Percentiles rank a stretch among this genome's conserved stretches.
Evolutionary conservation across 2,113 vertebrate genomes (phyloP).

Genomic region (Notothenia coriiceps): DNA sequence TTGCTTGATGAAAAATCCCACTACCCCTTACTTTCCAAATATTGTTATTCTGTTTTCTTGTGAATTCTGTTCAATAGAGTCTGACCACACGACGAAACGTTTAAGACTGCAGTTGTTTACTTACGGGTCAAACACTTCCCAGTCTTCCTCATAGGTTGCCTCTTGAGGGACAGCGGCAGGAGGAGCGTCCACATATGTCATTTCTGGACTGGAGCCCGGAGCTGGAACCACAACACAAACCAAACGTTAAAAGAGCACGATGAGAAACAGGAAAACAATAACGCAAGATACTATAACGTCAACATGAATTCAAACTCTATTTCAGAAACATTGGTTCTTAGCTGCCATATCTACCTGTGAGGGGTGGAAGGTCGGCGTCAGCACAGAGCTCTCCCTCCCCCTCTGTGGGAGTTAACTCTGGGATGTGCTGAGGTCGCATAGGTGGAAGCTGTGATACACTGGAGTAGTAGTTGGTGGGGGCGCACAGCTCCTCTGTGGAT

Average conservation of each 20-base stretch:
- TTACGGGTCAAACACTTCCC: slow-evolving; percentile 99
- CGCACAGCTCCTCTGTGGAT: slow-evolving; percentile 87
- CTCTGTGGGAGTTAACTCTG: slow-evolving; percentile 81
- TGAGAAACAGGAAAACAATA: not conserved
- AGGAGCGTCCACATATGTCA: slow-evolving; percentile 88
- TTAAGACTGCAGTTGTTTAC: slow-evolving; percentile 67
- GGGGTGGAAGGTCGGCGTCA: slow-evolving; percentile 91
- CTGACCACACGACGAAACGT: not conserved
- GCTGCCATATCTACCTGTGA: slow-evolving; percentile 86
- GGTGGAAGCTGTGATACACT: slow-evolving; percentile 80
- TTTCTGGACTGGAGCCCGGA: slow-evolving; percentile 90
- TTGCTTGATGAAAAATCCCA: no score
- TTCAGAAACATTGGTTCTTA: not conserved
- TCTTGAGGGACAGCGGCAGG: slow-evolving; percentile 89
- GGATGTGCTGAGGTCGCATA: slow-evolving; percentile 81
- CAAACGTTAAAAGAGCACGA: not conserved
- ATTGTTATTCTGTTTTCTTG: not conserved
- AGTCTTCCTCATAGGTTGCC: slow-evolving; percentile 97
- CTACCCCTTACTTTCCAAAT: not conserved
- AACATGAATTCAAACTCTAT: not conserved
- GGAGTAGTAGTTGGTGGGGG: slow-evolving; percentile 83
- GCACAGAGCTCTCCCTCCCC: slow-evolving; percentile 87
- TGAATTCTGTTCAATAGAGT: not conserved
- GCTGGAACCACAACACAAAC: slow-evolving; percentile 74
- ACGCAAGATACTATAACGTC: not conserved